Conservation (phyloP, 2,113 vertebrate species). For the Variabilichromis moorii region DNA sequence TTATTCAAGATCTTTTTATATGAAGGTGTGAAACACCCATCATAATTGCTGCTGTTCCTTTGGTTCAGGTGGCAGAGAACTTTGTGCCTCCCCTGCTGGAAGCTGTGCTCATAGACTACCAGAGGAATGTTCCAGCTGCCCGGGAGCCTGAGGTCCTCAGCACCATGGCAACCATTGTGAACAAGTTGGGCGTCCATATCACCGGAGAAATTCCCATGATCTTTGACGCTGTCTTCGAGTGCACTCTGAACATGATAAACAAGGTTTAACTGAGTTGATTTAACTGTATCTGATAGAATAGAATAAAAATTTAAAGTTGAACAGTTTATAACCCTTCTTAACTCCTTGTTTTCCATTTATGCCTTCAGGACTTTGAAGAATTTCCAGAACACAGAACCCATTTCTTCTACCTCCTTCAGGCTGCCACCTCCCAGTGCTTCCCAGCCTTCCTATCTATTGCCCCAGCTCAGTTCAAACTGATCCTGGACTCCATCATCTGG, state of each 20-base stretch:
- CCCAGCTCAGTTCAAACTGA: constrained; percentile 96
- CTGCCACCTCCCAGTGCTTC: constrained; percentile 98
- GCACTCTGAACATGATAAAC: constrained; percentile 99
- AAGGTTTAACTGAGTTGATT: constrained; percentile 67
- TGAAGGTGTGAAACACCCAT: not conserved
- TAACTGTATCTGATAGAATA: not conserved
- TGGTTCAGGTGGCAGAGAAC: constrained; percentile 90
- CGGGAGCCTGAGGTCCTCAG: constrained; percentile 98
- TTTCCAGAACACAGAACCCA: constrained; percentile 98
- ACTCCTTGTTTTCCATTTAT: not conserved
- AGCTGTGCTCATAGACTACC: constrained; percentile 98
- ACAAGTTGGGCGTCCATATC: constrained; percentile 96
- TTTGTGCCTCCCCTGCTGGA: constrained; percentile 98
- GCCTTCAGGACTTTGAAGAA: constrained; percentile 91
- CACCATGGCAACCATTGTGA: constrained; percentile 99
- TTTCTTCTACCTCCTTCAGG: constrained; percentile 97
- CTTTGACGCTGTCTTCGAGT: constrained; percentile 98
- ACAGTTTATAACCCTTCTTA: not conserved
- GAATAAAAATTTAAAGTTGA: not conserved
- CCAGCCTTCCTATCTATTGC: constrained; percentile 97
- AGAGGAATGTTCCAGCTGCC: constrained; percentile 95
- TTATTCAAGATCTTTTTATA: not conserved
- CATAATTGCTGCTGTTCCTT: not conserved
- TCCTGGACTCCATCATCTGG: constrained; percentile 99
- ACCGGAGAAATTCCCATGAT: constrained; percentile 98